Base-by-base conservation (phyloP, 2,888 invertebrate species). In the Cephalotes varians region DNA sequence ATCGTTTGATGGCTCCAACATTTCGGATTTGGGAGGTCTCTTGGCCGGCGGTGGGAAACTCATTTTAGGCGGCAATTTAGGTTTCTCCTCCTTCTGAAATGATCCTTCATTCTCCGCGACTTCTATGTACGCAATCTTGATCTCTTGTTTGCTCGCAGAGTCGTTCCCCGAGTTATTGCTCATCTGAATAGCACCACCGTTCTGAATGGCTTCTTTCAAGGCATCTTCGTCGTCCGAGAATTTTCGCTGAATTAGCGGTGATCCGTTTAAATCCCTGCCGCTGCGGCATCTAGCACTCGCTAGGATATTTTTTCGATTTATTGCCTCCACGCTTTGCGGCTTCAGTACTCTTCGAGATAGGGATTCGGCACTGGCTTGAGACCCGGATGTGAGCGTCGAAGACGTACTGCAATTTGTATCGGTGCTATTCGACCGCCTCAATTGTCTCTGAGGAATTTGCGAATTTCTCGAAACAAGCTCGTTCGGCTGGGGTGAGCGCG, bases 271-370 rank as follows among this genome's bases (percentile, higher is more conserved):
- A 93, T 97, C 97, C 90, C 96, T 96, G 9, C 98, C 98, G 93
- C 97, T 98, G 91, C 98, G 96, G 93, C 97, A 97, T 94, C 97
- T 97, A 0, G 98, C 98, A 67, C 98, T 98, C 31, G 98, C 97
- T 73, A 98, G 95, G 88, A 98, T 98, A 93, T 98, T 98, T 94
- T 98, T 97, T 74, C 98, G 96, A 94, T 98, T 98, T 86, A 98
- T 97, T 1, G 97, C 97, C 94, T 98, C 98, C 58, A 97, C 97
- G 91, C 97, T 98, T 90, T 97, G 96, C 0, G 97, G 96, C 94
- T 98, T 98, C 73, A 98, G 95, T 89, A 98, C 96, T 89, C 97
- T 96, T 73, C 93, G 90, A 95, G 96, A 94, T 95, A 94, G 80
- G 0, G 93, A 93, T 79, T 93, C 94, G 2, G 90, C 96, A 93